Evolutionary conservation across 2,797 vertebrate genomes (phyloP).

Genomic region (Allobates femoralis): DNA sequence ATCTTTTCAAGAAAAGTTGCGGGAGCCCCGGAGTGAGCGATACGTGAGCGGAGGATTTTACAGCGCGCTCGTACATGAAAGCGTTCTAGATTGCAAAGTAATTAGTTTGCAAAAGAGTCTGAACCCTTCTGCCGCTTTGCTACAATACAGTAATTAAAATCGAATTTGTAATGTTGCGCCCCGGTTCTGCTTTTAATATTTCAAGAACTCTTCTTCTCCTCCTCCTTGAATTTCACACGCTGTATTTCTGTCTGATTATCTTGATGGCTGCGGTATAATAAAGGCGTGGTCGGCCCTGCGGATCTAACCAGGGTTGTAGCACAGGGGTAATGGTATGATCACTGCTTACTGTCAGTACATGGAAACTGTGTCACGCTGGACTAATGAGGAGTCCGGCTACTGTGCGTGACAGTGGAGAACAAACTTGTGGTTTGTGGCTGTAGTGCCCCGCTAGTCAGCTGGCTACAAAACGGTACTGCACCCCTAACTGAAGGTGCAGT

Average conservation of each 20-base stretch:
- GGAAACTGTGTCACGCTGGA: too few relatives aligned
- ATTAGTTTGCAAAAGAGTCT: conserved; percentile 31
- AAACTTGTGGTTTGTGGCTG: too few relatives aligned
- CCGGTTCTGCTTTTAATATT: conserved; percentile 8
- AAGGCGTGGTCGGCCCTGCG: background rate
- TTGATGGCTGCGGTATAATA: background rate
- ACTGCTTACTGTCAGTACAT: background rate
- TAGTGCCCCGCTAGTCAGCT: too few relatives aligned
- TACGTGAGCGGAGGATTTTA: conserved; percentile 9
- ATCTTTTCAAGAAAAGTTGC: conserved; percentile 11
- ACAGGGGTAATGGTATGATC: background rate
- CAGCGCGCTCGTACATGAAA: conserved; percentile 1
- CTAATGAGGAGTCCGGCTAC: too few relatives aligned
- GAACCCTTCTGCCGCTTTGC: background rate
- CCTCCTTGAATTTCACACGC: background rate
- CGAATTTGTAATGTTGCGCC: background rate
- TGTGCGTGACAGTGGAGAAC: too few relatives aligned
- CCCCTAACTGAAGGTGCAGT: too few relatives aligned
- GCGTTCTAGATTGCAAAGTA: conserved; percentile 21
- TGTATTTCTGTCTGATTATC: background rate
- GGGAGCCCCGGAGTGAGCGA: background rate
- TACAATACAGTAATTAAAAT: conserved; percentile 29
- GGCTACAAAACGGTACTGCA: too few relatives aligned
- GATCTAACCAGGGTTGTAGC: background rate
- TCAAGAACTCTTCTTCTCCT: background rate